A percentile compares a stretch with the other conserved stretches of the same genome.
Evolutionary conservation across 1,140 invertebrate species (phyloP).

Genomic region (Drosophila kanapiae): DNA sequence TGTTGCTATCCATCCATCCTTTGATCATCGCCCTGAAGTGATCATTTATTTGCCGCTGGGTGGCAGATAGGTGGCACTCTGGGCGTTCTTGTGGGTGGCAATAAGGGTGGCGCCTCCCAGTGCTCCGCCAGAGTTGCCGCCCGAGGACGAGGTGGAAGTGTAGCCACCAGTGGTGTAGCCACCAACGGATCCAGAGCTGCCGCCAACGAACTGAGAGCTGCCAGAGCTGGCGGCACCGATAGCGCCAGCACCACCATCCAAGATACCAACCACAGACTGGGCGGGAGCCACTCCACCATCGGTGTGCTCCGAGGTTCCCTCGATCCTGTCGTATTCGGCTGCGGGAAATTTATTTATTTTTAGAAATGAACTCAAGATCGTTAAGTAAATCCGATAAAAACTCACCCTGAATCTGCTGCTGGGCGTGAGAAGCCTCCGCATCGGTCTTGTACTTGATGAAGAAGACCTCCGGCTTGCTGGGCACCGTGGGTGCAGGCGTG

Average conservation of each 20-base stretch:
- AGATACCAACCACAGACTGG: conserved; percentile 78
- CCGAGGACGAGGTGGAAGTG: conserved; percentile 6
- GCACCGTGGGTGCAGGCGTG: conserved; percentile 90
- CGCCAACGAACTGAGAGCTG: conserved; percentile 22
- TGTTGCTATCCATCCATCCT: conserved; percentile 11
- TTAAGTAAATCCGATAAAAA: neutral
- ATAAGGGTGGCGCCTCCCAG: conserved; percentile 11
- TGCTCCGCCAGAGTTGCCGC: conserved; percentile 28
- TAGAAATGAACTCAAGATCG: neutral
- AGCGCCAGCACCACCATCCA: conserved; percentile 62
- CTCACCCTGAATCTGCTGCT: conserved; percentile 83
- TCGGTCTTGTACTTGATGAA: conserved; percentile 91
- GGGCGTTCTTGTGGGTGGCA: conserved; percentile 43
- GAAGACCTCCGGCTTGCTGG: conserved; percentile 91
- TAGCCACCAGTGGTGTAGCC: conserved; percentile 24
- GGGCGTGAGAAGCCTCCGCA: conserved; percentile 85
- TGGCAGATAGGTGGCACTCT: conserved; percentile 67
- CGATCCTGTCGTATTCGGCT: conserved; percentile 81
- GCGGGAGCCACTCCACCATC: conserved; percentile 77
- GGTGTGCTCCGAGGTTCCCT: conserved; percentile 76
- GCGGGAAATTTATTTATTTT: neutral
- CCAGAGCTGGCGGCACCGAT: conserved; percentile 33
- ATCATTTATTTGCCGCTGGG: conserved; percentile 57
- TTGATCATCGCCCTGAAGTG: neutral
- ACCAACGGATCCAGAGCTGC: conserved; percentile 19